These are phyloP conservation scores for Ammodytes dubius DNA, from an alignment of 2,113 vertebrate genomes.

Conservation along the genomic window DNA sequence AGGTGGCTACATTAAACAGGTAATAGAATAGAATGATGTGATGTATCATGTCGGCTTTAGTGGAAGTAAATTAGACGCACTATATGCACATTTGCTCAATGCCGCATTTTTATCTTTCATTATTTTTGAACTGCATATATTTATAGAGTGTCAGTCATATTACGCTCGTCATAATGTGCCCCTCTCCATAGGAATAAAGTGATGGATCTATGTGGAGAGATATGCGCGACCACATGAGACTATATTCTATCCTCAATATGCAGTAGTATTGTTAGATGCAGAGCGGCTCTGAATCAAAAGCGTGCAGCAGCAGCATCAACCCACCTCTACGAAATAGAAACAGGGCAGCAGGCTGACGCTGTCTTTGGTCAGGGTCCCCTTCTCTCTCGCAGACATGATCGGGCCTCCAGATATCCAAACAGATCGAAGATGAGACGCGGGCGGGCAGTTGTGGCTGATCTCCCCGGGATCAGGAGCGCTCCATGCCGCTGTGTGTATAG, in stretches of 20 bases:
- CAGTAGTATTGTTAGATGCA: not conserved
- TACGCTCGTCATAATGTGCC: not conserved
- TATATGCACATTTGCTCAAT: not conserved
- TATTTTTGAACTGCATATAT: conserved; percentile 26
- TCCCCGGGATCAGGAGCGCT: conserved; percentile 68
- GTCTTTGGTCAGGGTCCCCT: conserved; percentile 91
- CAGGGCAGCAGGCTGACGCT: conserved; percentile 96
- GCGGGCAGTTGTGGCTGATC: conserved; percentile 23
- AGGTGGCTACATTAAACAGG: not conserved
- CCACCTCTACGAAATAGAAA: conserved; percentile 98
- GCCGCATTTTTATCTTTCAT: not conserved
- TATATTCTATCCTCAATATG: not conserved
- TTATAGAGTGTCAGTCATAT: not conserved
- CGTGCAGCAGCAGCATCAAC: conserved; percentile 62
- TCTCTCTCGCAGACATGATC: conserved; percentile 93
- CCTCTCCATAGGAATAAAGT: too few species aligned
- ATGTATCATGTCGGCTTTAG: not conserved
- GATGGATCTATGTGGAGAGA: not conserved
- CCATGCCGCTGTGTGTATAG: conserved; percentile 40
- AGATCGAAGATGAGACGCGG: conserved; percentile 36
- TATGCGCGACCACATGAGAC: not conserved
- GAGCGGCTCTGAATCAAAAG: not conserved
- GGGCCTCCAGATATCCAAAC: conserved; percentile 48
- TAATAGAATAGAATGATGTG: not conserved
- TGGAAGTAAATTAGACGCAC: not conserved